Conservation (phyloP, 1,140 invertebrate genomes). For the Conus betulinus region DNA sequence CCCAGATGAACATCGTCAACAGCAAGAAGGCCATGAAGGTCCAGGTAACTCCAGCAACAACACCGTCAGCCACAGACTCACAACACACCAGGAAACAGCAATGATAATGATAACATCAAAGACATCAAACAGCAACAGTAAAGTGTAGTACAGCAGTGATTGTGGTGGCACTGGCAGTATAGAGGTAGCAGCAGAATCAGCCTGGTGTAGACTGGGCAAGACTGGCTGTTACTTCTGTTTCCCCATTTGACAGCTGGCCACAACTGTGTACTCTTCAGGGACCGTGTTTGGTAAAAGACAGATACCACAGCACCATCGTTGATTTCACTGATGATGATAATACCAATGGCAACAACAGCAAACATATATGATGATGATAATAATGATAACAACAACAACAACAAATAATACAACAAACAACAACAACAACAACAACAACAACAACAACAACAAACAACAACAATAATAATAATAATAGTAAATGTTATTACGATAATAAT, state of each 20-base stretch:
- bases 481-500: too few relatives aligned
- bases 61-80: background rate
- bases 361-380: background rate
- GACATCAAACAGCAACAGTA: background rate
- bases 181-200: too few relatives aligned
- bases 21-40: too few relatives aligned
- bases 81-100: background rate
- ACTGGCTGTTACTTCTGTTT: background rate
- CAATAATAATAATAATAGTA: background rate
- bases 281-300: conserved; percentile 27
- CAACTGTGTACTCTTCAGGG: background rate
- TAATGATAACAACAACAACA: too few relatives aligned
- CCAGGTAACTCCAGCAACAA: background rate
- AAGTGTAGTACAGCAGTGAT: too few relatives aligned
- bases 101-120: background rate
- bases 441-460: background rate
- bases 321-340: conserved; percentile 20
- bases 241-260: background rate
- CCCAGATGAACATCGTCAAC: too few relatives aligned
- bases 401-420: too few relatives aligned
- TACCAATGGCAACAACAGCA: conserved; percentile 15
- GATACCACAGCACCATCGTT: conserved; percentile 39
- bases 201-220: background rate
- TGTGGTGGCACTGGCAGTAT: too few relatives aligned
- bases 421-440: background rate